These are phyloP conservation scores for Entomobrya multifasciata DNA, from an alignment of 2,888 invertebrate species.

Conservation along the genomic window DNA sequence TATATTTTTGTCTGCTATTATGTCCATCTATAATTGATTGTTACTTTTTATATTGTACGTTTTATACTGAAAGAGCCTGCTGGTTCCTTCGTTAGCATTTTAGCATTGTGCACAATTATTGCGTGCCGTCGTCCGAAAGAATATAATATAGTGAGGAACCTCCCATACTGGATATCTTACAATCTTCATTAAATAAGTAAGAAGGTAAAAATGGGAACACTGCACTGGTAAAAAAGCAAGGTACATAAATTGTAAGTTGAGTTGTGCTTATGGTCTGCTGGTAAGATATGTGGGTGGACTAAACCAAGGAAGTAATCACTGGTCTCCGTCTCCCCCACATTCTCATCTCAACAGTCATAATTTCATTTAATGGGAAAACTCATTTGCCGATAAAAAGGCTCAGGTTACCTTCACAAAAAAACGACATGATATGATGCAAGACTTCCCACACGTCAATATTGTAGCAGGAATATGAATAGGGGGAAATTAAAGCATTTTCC, in stretches of 20 bases:
- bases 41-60: background rate
- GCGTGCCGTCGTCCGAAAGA: constrained; percentile 51
- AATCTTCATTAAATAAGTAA: constrained; percentile 53
- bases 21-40: constrained; percentile 10
- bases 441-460: constrained; percentile 50
- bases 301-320: constrained; percentile 45
- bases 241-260: constrained; percentile 48
- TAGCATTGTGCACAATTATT: constrained; percentile 13
- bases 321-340: background rate
- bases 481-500: constrained; percentile 30
- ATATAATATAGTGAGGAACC: constrained; percentile 63
- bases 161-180: constrained; percentile 63
- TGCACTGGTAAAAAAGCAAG: constrained; percentile 15
- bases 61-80: constrained; percentile 31
- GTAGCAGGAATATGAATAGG: background rate
- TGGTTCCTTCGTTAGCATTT: background rate
- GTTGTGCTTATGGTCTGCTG: constrained; percentile 22
- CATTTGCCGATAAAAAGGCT: constrained; percentile 52
- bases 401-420: background rate
- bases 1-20: background rate
- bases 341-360: constrained; percentile 19
- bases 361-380: constrained; percentile 50
- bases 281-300: constrained; percentile 62
- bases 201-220: constrained; percentile 22
- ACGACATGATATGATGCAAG: background rate